A percentile compares a stretch with the other conserved stretches of the same genome.
Evolutionary conservation across 2,113 vertebrate species (phyloP).

Genomic region (Siniperca chuatsi): DNA sequence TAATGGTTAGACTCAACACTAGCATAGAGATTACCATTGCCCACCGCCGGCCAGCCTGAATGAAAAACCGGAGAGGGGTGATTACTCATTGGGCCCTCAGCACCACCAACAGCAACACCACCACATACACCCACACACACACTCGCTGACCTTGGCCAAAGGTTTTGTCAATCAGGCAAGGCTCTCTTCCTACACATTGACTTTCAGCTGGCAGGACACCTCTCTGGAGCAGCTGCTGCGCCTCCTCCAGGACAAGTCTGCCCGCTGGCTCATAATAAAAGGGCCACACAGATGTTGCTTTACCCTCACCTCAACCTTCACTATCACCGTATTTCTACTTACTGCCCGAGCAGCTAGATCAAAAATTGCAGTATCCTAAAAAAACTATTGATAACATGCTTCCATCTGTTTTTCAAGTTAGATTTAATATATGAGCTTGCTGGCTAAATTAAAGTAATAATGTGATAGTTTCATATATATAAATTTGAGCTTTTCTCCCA

Average conservation of each 20-base stretch:
- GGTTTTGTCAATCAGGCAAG: constrained; percentile 60
- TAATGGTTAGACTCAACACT: constrained; percentile 39
- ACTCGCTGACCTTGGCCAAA: constrained; percentile 59
- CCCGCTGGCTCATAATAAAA: constrained; percentile 55
- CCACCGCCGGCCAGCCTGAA: constrained; percentile 18
- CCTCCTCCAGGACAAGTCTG: constrained; percentile 55
- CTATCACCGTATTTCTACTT: not conserved
- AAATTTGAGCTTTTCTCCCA: not conserved
- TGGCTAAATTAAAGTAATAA: not conserved
- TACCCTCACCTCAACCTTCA: constrained; percentile 46
- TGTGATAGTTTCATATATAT: not conserved
- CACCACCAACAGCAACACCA: constrained; percentile 1
- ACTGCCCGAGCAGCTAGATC: not conserved
- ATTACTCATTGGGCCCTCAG: constrained; percentile 57
- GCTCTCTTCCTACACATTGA: constrained; percentile 53
- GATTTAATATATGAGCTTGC: not conserved
- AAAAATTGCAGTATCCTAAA: constrained; percentile 8
- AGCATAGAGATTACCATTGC: constrained; percentile 46
- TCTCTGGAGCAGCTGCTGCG: constrained; percentile 55
- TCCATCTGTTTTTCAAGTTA: not conserved
- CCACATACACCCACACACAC: constrained; percentile 14
- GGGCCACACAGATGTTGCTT: constrained; percentile 57
- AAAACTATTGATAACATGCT: not conserved
- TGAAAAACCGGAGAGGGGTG: constrained; percentile 15
- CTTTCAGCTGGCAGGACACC: constrained; percentile 60